Conservation (phyloP, 2,888 invertebrate species). For the Ennomos fuscantarius region DNA sequence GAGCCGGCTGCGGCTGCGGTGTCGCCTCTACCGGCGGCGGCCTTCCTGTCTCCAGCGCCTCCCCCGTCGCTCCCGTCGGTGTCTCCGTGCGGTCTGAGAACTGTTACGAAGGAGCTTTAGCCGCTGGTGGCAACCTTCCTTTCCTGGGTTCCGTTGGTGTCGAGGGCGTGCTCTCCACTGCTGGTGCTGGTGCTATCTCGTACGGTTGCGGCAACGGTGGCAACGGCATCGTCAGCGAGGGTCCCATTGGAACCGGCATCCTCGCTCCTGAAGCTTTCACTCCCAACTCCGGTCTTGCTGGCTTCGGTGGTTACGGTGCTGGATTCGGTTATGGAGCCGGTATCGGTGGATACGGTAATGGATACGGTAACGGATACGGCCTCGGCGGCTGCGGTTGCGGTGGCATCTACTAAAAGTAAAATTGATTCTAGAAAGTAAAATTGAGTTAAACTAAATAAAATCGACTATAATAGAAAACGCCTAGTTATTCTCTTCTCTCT, state of each 20-base stretch:
- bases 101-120: slow-evolving; percentile 36
- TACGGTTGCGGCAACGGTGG: slow-evolving; percentile 41
- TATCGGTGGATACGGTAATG: too few relatives aligned
- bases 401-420: too few relatives aligned
- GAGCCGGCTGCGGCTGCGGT: slow-evolving; percentile 21
- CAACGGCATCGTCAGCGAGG: slow-evolving; percentile 40
- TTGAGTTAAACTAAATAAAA: too few relatives aligned
- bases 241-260: slow-evolving; percentile 34
- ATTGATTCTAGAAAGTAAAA: too few relatives aligned
- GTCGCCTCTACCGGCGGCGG: slow-evolving; percentile 40
- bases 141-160: slow-evolving; percentile 38
- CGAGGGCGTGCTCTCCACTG: slow-evolving; percentile 35
- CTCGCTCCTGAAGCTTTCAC: slow-evolving; percentile 12
- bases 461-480: too few relatives aligned
- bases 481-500: too few relatives aligned
- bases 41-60: slow-evolving; percentile 38
- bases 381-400: too few relatives aligned
- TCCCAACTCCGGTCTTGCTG: slow-evolving; percentile 13
- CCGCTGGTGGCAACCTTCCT: slow-evolving; percentile 38
- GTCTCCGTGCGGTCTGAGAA: slow-evolving; percentile 40
- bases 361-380: too few relatives aligned
- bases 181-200: slow-evolving; percentile 37
- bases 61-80: slow-evolving; percentile 37
- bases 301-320: too few relatives aligned
- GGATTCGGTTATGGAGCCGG: too few relatives aligned